Percentiles rank a stretch among this genome's conserved stretches.
phyloP scores from a whole-genome alignment of 2,113 vertebrate genomes.

The Sitta europaea region DNA sequence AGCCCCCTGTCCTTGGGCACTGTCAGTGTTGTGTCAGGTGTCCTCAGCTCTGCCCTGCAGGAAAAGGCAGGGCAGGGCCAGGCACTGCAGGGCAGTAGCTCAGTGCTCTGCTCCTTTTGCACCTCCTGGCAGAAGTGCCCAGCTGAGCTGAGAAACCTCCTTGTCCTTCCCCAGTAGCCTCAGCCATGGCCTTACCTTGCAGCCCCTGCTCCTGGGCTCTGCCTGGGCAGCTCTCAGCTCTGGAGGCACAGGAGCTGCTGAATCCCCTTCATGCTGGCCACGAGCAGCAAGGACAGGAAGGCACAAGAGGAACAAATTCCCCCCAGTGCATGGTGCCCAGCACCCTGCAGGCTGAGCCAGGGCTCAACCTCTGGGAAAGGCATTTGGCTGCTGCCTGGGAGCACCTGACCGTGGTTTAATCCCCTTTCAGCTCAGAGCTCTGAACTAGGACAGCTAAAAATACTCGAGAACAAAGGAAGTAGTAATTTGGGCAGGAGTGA shows the following conservation, averaged over 20 bases:
- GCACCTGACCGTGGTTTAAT: conserved; percentile 41
- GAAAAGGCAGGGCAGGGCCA: not conserved
- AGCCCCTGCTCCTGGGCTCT: not conserved
- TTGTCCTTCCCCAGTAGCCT: not conserved
- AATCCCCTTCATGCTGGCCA: not conserved
- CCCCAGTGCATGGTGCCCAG: not conserved
- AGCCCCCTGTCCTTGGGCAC: not conserved
- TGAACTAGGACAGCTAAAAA: conserved; percentile 61
- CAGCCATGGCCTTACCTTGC: conserved; percentile 20
- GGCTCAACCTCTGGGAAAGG: not conserved
- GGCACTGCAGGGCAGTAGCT: not conserved
- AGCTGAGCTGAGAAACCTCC: not conserved
- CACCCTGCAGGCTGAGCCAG: not conserved
- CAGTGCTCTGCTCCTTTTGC: not conserved
- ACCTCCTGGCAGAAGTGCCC: not conserved
- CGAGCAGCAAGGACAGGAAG: not conserved
- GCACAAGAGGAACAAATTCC: not conserved
- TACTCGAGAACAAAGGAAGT: not conserved
- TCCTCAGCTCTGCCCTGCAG: not conserved
- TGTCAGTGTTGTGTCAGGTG: not conserved
- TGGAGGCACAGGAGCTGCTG: not conserved
- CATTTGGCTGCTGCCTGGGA: conserved; percentile 11
- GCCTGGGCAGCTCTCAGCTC: not conserved
- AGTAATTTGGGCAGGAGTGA: not conserved
- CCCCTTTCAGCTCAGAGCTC: not conserved